phyloP scores from a whole-genome alignment of 2,888 invertebrate genomes.

The Morpho deidamia region DNA sequence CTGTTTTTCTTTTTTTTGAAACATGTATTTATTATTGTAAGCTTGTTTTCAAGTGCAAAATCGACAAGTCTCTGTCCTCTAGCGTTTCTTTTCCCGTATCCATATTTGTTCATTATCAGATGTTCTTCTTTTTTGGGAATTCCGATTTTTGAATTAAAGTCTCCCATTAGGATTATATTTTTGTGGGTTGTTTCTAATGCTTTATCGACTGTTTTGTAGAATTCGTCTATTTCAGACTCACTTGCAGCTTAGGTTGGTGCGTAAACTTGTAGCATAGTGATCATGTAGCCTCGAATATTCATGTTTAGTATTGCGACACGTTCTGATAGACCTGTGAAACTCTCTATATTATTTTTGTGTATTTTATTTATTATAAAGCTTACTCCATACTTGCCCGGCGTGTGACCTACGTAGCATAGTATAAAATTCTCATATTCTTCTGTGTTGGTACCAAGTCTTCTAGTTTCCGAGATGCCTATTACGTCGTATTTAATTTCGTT shows the following conservation, averaged over 20 bases:
- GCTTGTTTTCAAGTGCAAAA: constrained; percentile 25
- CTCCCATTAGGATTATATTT: constrained; percentile 6
- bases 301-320: constrained; percentile 10
- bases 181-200: constrained; percentile 1
- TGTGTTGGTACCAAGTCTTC: constrained; percentile 26
- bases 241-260: constrained; percentile 9
- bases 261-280: constrained; percentile 12
- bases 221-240: constrained; percentile 4
- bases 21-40: constrained; percentile 26
- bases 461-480: constrained; percentile 26
- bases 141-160: constrained; percentile 17
- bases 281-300: not conserved
- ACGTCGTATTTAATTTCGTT: constrained; percentile 27
- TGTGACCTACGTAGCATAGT: not conserved
- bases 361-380: constrained; percentile 10
- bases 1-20: constrained; percentile 14
- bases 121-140: constrained; percentile 7
- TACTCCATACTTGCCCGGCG: not conserved
- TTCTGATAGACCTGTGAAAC: constrained; percentile 13
- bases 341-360: constrained; percentile 15
- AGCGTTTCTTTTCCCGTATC: constrained; percentile 26
- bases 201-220: constrained; percentile 7
- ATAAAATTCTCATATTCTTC: constrained; percentile 27
- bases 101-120: not conserved
- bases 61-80: constrained; percentile 28